phyloP scores from a whole-genome alignment of 1,140 invertebrate species.

The Drosophila suzukii region DNA sequence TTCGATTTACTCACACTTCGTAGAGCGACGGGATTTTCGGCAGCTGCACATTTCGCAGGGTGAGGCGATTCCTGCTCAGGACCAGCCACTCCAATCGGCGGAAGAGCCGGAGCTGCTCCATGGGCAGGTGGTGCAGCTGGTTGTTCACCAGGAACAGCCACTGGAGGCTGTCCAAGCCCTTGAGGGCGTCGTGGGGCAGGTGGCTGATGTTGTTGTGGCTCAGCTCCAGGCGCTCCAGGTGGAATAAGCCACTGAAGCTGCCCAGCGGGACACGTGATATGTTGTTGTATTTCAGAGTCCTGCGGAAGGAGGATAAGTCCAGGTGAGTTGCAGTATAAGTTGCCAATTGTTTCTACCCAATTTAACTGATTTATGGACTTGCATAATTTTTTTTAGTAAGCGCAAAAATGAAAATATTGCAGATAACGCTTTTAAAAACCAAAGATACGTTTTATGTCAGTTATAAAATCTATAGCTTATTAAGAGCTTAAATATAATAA shows the following conservation, averaged over 20 bases:
- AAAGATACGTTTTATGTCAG: no score
- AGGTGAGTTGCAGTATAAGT: background rate
- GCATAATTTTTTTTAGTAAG: background rate
- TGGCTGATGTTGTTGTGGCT: conserved; percentile 84
- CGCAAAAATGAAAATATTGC: no score
- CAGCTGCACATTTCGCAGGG: conserved; percentile 83
- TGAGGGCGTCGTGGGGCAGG: conserved; percentile 83
- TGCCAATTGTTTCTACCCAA: background rate
- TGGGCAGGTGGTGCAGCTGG: conserved; percentile 71
- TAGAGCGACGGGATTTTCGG: conserved; percentile 84
- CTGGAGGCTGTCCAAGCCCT: conserved; percentile 83
- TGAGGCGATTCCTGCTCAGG: conserved; percentile 85
- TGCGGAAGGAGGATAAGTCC: conserved; percentile 1
- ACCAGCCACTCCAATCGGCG: conserved; percentile 84
- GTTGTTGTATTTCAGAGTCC: conserved; percentile 77
- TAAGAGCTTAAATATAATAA: background rate
- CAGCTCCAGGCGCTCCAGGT: conserved; percentile 76
- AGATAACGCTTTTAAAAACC: no score
- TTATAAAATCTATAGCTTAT: no score
- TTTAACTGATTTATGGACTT: background rate
- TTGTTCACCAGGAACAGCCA: conserved; percentile 84
- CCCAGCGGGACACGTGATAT: conserved; percentile 77
- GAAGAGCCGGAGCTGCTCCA: conserved; percentile 84
- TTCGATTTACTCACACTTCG: conserved; percentile 85
- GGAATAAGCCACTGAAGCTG: conserved; percentile 58